These are phyloP conservation scores for Ophion ellenae DNA, from an alignment of 2,888 invertebrate species.

Conservation along the genomic window DNA sequence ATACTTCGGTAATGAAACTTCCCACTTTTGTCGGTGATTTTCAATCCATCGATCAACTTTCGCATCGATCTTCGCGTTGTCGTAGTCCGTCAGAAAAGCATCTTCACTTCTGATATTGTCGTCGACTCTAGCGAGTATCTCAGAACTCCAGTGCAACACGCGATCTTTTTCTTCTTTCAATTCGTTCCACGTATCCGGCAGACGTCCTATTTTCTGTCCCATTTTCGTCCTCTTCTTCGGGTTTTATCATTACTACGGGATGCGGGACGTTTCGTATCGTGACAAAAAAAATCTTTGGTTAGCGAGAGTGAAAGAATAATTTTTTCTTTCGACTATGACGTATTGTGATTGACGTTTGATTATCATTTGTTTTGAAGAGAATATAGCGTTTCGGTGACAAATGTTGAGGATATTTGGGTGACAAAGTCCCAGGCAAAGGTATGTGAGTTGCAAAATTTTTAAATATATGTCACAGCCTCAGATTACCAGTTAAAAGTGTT, in stretches of 20 bases:
- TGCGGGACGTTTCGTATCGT: neutral
- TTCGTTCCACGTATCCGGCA: slow-evolving; percentile 72
- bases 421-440: too few relatives aligned
- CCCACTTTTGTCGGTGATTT: slow-evolving; percentile 54
- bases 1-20: slow-evolving; percentile 53
- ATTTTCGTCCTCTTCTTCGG: slow-evolving; percentile 56
- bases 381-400: neutral
- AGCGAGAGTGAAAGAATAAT: neutral
- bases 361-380: neutral
- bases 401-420: neutral
- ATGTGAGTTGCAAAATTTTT: neutral
- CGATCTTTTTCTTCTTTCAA: slow-evolving; percentile 72
- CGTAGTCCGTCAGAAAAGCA: slow-evolving; percentile 72
- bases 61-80: slow-evolving; percentile 67
- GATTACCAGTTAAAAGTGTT: neutral
- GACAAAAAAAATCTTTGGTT: slow-evolving; percentile 21
- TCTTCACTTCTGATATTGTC: slow-evolving; percentile 74
- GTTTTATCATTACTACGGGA: slow-evolving; percentile 6
- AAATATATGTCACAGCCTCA: neutral
- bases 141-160: slow-evolving; percentile 74
- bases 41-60: slow-evolving; percentile 74
- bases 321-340: slow-evolving; percentile 2
- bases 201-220: slow-evolving; percentile 74
- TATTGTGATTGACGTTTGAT: slow-evolving; percentile 26
- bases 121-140: slow-evolving; percentile 72